Evolutionary conservation across 1,140 invertebrate genomes (phyloP).

Genomic region (Meteorus sp.): DNA sequence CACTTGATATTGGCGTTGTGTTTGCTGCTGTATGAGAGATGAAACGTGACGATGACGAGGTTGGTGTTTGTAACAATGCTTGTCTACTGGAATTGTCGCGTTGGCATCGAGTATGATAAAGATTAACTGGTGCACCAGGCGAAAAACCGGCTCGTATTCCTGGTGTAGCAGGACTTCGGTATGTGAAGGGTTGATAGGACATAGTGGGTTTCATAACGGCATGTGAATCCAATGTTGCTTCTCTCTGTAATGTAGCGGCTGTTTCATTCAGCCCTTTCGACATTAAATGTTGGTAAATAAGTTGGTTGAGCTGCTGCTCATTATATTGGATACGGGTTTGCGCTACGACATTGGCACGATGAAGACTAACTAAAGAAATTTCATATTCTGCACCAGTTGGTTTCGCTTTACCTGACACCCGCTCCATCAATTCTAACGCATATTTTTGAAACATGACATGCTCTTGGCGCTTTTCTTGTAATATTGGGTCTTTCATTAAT

Average conservation of each 20-base stretch:
- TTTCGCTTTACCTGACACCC: constrained; percentile 89
- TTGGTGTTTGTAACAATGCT: constrained; percentile 37
- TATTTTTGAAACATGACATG: constrained; percentile 97
- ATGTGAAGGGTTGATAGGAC: constrained; percentile 64
- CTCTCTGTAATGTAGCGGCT: constrained; percentile 73
- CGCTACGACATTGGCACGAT: constrained; percentile 89
- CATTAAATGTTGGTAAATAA: constrained; percentile 88
- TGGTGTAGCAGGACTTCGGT: constrained; percentile 53
- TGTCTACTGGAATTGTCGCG: constrained; percentile 24
- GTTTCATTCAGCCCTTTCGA: constrained; percentile 74
- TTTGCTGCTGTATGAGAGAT: constrained; percentile 42
- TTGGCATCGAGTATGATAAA: constrained; percentile 48
- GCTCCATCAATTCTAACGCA: constrained; percentile 86
- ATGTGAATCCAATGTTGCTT: constrained; percentile 67
- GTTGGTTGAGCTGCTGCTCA: constrained; percentile 86
- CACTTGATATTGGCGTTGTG: constrained; percentile 38
- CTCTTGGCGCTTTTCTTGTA: constrained; percentile 94
- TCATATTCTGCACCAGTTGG: constrained; percentile 78
- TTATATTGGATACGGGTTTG: constrained; percentile 94
- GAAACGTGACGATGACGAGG: constrained; percentile 45
- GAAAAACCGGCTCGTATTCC: constrained; percentile 46
- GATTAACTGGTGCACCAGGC: constrained; percentile 52
- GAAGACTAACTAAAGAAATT: constrained; percentile 82
- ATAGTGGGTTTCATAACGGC: constrained; percentile 56
- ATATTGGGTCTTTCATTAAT: constrained; percentile 92